A percentile compares a stretch with the other conserved stretches of the same genome.
Conservation (phyloP, 1,140 invertebrate genomes). For the Microplitis demolitor region DNA sequence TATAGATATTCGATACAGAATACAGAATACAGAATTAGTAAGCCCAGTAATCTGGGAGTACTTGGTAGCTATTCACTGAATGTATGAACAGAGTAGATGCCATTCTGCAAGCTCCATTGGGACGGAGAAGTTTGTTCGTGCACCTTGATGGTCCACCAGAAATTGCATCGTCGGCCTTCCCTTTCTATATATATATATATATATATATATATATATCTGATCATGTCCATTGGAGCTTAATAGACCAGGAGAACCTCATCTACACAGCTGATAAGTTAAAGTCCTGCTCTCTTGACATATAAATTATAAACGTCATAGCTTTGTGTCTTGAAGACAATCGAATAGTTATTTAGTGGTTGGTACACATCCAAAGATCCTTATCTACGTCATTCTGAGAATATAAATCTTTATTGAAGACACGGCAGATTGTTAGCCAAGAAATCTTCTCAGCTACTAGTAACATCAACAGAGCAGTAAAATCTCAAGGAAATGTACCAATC, state of each 20-base stretch:
- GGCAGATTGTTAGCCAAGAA: no score
- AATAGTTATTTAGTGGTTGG: background rate
- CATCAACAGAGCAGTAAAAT: background rate
- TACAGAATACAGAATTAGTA: no score
- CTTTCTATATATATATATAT: no score
- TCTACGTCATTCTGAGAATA: background rate
- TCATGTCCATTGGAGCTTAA: background rate
- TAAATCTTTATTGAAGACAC: no score
- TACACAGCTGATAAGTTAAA: background rate
- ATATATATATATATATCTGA: no score
- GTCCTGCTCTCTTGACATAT: background rate
- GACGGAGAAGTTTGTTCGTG: slow-evolving; percentile 1
- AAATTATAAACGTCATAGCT: background rate
- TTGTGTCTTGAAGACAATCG: background rate
- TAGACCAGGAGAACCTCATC: background rate
- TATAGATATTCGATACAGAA: no score
- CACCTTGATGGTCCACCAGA: slow-evolving; percentile 1
- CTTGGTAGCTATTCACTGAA: background rate
- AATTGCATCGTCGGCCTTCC: slow-evolving; percentile 6
- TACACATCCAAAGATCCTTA: background rate
- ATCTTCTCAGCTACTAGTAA: no score
- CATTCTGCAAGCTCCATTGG: slow-evolving; percentile 19
- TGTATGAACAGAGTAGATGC: slow-evolving; percentile 8
- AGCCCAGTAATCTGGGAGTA: background rate
- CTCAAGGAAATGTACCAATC: background rate